Base-by-base conservation (phyloP, 1,140 invertebrate genomes). In the Nomia melanderi region DNA sequence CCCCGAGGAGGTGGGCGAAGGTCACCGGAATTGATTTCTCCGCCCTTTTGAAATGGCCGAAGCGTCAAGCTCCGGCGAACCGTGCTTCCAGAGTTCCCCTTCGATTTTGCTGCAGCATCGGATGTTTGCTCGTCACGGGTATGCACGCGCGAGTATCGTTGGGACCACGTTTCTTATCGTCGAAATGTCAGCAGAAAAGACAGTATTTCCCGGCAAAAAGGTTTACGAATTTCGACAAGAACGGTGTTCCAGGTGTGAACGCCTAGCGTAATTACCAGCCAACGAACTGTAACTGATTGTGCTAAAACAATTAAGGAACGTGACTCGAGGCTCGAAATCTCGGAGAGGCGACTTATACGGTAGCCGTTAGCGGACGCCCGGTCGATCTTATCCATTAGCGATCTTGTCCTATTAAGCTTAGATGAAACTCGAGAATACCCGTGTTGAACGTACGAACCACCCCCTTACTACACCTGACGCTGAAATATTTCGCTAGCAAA, bases 261-360 rank as follows among this genome's bases (percentile, higher is more conserved):
- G 29, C 31, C 67, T 25, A 11, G 36, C 69, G 64, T 70, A 74
- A 82, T 83, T 82, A 82, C 70, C 75, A 65, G 62, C 60, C 80
- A 63, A 78, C 80, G 54, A 83, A 82, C 64, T 60, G 78, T 82
- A 82, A 82, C 76, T 74, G 76, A 83, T 83, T 78, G 70, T 69
- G 59, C 60, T 74, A 50, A 78, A 82, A 83, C 69, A 83, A 78
- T 83, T 83, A 83, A 74, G 79, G 44, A 83, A 83, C 79, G 79
- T 83, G 79, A 83, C 79, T 82, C 79, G 31, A 44, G 54, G 29
- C 29, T 54, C 29, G 41, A 44, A 78, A 83, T 82, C 59, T 36
- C 57, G 31, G 29, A 41, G 47, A 77, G 56, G 54, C 27, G 63
- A 57, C 57, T 67, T 78, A 57, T 50, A 67, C 59, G 56, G 29